Evolutionary conservation across 53 echinoderm and acorn worm genomes (phyloP).

Genomic region (Echinometra lucunter): DNA sequence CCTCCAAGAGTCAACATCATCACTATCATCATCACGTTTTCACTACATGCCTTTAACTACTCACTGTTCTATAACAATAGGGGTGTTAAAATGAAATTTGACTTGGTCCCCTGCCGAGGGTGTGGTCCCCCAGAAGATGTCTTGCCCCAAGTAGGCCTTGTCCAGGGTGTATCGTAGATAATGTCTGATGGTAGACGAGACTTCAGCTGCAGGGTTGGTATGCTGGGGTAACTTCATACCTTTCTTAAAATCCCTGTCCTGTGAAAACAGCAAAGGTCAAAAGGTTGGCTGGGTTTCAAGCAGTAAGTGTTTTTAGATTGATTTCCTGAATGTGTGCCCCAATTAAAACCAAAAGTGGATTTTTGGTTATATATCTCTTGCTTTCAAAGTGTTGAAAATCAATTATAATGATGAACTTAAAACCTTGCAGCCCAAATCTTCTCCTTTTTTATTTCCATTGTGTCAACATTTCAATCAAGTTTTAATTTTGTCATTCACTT

Average conservation of each 20-base stretch:
- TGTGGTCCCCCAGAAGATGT: slow-evolving; percentile 97
- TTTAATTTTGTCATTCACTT: too few relatives aligned
- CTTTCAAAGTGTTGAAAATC: too few relatives aligned
- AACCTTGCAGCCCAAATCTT: too few relatives aligned
- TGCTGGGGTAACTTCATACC: slow-evolving; percentile 86
- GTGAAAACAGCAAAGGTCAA: slow-evolving; percentile 36
- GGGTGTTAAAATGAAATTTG: slow-evolving; percentile 84
- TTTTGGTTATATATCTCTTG: too few relatives aligned
- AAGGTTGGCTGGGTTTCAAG: not conserved
- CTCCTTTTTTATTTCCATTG: too few relatives aligned
- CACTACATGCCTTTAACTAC: slow-evolving; percentile 37
- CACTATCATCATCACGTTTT: too few relatives aligned
- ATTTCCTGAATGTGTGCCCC: too few relatives aligned
- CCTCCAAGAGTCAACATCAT: too few relatives aligned
- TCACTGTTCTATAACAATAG: slow-evolving; percentile 87
- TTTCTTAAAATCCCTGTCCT: slow-evolving; percentile 97
- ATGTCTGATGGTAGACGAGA: slow-evolving; percentile 87
- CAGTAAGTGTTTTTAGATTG: too few relatives aligned
- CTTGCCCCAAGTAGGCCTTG: slow-evolving; percentile 93
- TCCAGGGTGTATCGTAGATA: slow-evolving; percentile 90
- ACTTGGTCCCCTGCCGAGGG: slow-evolving; percentile 83
- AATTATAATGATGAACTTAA: too few relatives aligned
- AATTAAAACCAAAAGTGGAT: too few relatives aligned
- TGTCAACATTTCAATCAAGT: too few relatives aligned
- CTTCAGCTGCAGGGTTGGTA: slow-evolving; percentile 89